These are phyloP conservation scores for Megaleporinus macrocephalus DNA, from an alignment of 2,113 vertebrate genomes.

Conservation along the genomic window DNA sequence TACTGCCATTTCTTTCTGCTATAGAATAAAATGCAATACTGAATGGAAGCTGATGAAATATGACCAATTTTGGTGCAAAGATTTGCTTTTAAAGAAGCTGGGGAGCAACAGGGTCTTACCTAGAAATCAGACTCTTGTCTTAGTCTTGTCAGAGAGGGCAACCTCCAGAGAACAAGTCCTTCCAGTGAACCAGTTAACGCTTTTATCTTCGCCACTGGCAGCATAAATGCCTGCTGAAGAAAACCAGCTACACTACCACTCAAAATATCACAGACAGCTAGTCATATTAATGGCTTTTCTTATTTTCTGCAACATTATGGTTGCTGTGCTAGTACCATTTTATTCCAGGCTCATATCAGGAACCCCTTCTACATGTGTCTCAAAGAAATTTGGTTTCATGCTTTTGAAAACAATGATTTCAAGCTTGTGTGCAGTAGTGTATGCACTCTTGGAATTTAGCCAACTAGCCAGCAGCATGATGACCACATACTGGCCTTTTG, in stretches of 20 bases:
- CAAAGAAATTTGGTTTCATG: background rate
- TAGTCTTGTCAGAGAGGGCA: background rate
- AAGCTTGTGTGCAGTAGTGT: background rate
- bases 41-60: background rate
- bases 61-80: background rate
- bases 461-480: slow-evolving; percentile 4
- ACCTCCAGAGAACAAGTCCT: background rate
- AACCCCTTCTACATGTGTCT: background rate
- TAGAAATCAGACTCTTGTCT: background rate
- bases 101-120: background rate
- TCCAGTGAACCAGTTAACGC: background rate
- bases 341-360: too few relatives aligned
- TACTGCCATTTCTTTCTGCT: background rate
- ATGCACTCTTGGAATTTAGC: background rate
- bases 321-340: background rate
- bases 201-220: background rate
- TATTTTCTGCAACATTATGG: background rate
- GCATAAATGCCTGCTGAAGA: background rate
- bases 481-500: background rate
- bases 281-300: background rate
- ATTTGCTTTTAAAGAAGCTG: background rate
- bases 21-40: background rate
- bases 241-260: background rate
- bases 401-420: background rate
- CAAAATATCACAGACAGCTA: background rate